Percentiles rank a stretch among this genome's conserved stretches.
Evolutionary conservation across 2,888 invertebrate species (phyloP).

Genomic region (Tanypteryx hageni): DNA sequence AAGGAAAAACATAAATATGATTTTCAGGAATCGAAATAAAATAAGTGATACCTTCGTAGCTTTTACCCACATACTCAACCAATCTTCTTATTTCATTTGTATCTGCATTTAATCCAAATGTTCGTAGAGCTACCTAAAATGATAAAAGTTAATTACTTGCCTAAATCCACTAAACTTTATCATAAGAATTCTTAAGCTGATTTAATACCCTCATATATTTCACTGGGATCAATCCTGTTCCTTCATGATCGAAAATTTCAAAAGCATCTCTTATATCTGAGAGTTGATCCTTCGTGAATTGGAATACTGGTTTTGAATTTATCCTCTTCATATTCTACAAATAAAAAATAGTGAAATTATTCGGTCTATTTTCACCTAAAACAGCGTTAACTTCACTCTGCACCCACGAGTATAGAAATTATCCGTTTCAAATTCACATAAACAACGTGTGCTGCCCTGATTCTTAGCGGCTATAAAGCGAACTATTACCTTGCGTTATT

Average conservation of each 20-base stretch:
- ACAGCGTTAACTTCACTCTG: not conserved
- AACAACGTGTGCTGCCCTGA: not conserved
- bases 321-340: not conserved
- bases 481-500: not conserved
- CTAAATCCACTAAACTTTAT: not conserved
- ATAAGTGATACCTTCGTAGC: conserved; percentile 1
- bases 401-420: not conserved
- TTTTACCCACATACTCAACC: not conserved
- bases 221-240: conserved; percentile 29
- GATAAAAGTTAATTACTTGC: not conserved
- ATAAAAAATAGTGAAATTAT: not conserved
- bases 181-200: not conserved
- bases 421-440: not conserved
- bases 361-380: not conserved
- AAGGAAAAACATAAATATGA: not conserved
- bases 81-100: not conserved
- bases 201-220: conserved; percentile 40
- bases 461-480: too few species aligned
- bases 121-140: not conserved
- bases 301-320: conserved; percentile 22
- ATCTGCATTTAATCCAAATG: not conserved
- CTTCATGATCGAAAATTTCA: conserved; percentile 48
- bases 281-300: conserved; percentile 45
- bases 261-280: conserved; percentile 32
- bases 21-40: not conserved